Evolutionary conservation across 2,113 vertebrate species (phyloP).

Genomic region (Rhombomys opimus): DNA sequence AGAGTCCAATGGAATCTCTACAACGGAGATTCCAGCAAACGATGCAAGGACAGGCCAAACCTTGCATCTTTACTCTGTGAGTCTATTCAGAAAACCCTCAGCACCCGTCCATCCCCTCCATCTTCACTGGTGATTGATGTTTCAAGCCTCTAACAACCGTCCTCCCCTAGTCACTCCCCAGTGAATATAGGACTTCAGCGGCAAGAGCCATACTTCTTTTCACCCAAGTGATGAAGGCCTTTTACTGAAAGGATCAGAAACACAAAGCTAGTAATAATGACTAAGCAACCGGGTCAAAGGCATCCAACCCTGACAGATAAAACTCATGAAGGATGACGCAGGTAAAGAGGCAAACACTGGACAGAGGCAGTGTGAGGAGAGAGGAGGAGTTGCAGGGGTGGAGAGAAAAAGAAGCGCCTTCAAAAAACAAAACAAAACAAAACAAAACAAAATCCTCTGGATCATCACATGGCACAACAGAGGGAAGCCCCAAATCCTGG

Average conservation of each 20-base stretch:
- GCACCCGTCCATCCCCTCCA: fast-evolving
- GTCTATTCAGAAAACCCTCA: neutral
- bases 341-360: neutral
- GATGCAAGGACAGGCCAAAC: neutral
- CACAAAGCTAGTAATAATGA: neutral
- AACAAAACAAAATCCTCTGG: neutral
- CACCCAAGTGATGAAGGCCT: neutral
- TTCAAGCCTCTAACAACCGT: neutral
- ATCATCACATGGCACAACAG: neutral
- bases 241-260: neutral
- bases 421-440: conserved; percentile 25
- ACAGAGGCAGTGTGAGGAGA: neutral
- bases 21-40: neutral
- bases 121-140: neutral
- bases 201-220: neutral
- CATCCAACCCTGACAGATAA: neutral
- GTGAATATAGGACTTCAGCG: neutral
- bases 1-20: neutral
- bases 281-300: conserved; percentile 1
- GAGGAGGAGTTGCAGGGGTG: neutral
- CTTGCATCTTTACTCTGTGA: neutral
- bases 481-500: neutral
- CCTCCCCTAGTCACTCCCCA: neutral
- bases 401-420: neutral
- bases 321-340: neutral